Evolutionary conservation across 2,113 vertebrate genomes (phyloP), one percentile per base, ranked within the genome.

Genomic region (Rhynchomys soricoides): DNA sequence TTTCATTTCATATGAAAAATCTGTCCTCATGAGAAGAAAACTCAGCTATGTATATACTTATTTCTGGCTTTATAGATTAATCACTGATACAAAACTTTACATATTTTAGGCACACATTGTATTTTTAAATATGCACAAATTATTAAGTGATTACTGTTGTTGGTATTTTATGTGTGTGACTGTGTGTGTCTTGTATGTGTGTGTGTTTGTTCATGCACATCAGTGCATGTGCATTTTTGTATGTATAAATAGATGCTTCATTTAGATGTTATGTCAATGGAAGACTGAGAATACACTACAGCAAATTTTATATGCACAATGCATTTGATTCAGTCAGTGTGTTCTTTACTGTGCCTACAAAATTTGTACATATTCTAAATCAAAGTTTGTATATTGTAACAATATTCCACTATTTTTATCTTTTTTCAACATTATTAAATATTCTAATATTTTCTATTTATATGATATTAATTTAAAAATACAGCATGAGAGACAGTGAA

Each of bases 281-380:
- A 40, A 59, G 37, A 13, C 22, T 40, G 21, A 40, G 11, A 15
- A 40, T 26, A 82, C 79, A 57, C 6, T 22, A 40, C 55, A 82
- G 22, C 12, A 59, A 57, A 59, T 57, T 82, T 83, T 43, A 43
- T 2, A 29, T 43, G 19, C 4, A 45, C 29, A 43, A 31, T 19
- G 2, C 26, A 64, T 40, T 48, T 45, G 5, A 29, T 77, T 43
- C 26, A 45, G 73, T 75, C 21, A 77, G 0, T 77, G 43, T 29
- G 26, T 15, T 15, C 10, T 48, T 43, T 31, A 7, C 1, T 29
- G 24, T 0, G 1, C 24, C 11, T 29, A 26, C 11, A 48, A 29
- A 64, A 31, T 45, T 31, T 45, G 17, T 45, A 17, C 8, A 31
- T 19, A 43, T 43, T 64, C 7, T 40, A 64, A 45, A 15, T 64